Base-by-base conservation (phyloP, 2,888 invertebrate species). In the Trachelus stipa region DNA sequence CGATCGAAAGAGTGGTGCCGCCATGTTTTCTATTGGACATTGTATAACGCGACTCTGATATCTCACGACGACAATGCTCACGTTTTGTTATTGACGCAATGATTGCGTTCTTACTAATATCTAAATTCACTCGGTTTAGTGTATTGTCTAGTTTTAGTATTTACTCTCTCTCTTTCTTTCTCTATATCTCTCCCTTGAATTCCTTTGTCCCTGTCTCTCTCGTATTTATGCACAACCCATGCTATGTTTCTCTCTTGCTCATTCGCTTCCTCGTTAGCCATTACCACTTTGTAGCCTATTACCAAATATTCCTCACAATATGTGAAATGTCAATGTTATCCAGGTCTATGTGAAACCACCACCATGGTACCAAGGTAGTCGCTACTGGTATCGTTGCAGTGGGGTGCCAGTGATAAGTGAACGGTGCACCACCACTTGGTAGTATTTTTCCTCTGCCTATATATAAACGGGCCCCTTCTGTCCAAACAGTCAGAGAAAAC, bases 391-490 rank as follows among this genome's bases (percentile, higher is more conserved):
- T 40, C 40, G 15, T 6, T 40, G 4, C 40, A 40, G 40, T 40
- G 40, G 40, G 40, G 40, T 40, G 40, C 40, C 15, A 40, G 40
- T 40, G 40, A 40, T 40, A 40, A 40, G 40, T 40, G 40, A 40
- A 40, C 40, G 40, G 40, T 15, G 15, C 40, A 15, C 40, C 40
- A 40, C 40, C 40, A 40, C 40, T 40, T 40, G 40, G 30, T 69
- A 30, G 69, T 86, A 87, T 87, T 85, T 86, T 85, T 84, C 84
- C 71, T 79, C 80, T 77, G 81, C 86, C 69, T 40, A 75, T 87
- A 88, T 88, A 88, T 88, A 88, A 88, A 83, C 83, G 84, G 85
- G 83, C 84, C 81, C 77, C 76, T 74, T 12, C 76, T 68, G 76
- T 69, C 69, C 69, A 33, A 33, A 69, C 69, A 69, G 69, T 77